phyloP scores from a whole-genome alignment of 2,113 vertebrate species.

The Zingel zingel region DNA sequence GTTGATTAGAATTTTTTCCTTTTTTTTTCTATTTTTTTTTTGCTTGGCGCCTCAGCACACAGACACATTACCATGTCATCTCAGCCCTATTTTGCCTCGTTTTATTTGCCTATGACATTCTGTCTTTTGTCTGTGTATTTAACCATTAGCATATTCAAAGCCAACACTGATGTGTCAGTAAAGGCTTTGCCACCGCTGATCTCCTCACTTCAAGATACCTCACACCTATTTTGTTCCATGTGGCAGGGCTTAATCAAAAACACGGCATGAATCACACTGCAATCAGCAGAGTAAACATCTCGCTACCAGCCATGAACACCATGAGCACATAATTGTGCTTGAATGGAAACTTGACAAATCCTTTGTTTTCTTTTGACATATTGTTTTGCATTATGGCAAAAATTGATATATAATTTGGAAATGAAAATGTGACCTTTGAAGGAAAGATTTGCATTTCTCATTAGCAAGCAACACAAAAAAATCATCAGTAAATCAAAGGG shows the following conservation, averaged over 20 bases:
- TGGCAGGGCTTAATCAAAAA: slow-evolving; percentile 57
- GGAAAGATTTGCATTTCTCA: neutral
- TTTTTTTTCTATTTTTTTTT: neutral
- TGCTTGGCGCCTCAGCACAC: neutral
- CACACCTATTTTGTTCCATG: slow-evolving; percentile 48
- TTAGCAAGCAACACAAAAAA: neutral
- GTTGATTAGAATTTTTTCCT: slow-evolving; percentile 11
- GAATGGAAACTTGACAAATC: slow-evolving; percentile 34
- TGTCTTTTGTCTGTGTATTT: slow-evolving; percentile 31
- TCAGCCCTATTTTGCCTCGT: neutral
- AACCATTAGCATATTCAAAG: slow-evolving; percentile 41
- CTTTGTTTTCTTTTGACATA: slow-evolving; percentile 29
- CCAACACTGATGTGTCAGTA: slow-evolving; percentile 21
- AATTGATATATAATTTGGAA: neutral
- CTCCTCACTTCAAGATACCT: slow-evolving; percentile 39
- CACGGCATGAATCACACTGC: slow-evolving; percentile 37
- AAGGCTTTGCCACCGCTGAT: slow-evolving; percentile 24
- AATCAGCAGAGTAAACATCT: slow-evolving; percentile 68
- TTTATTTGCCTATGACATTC: slow-evolving; percentile 15
- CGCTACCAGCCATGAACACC: slow-evolving; percentile 12
- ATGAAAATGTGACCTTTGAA: neutral
- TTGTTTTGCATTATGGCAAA: slow-evolving; percentile 3
- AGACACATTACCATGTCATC: neutral
- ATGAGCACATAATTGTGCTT: slow-evolving; percentile 39
- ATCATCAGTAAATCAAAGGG: neutral